phyloP scores from a whole-genome alignment of 2,888 invertebrate genomes.

The Eudasyphora cyanicolor region DNA sequence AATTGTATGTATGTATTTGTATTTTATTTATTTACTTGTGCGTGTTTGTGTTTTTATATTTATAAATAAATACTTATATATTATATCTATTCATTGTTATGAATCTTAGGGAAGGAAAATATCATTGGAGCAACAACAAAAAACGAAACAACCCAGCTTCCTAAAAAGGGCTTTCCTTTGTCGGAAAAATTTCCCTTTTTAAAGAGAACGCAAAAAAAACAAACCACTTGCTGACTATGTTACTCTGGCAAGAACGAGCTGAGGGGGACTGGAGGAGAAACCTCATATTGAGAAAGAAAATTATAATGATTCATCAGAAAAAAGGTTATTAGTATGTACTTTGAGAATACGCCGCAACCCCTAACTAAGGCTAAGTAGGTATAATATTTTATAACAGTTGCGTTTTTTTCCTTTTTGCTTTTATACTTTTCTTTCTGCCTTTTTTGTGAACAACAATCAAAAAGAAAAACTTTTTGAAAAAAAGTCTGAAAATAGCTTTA shows the following conservation, averaged over 20 bases:
- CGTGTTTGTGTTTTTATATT: neutral
- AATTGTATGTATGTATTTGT: conserved; percentile 22
- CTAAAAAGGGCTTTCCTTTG: neutral
- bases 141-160: conserved; percentile 13
- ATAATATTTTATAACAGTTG: conserved; percentile 12
- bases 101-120: neutral
- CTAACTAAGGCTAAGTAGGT: neutral
- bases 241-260: neutral
- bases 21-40: neutral
- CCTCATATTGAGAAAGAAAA: neutral
- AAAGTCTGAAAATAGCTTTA: neutral
- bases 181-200: conserved; percentile 36
- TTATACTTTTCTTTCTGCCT: neutral
- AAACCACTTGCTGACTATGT: neutral
- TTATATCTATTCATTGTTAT: neutral
- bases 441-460: conserved; percentile 2
- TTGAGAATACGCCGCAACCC: neutral
- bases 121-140: conserved; percentile 2
- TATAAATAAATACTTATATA: neutral
- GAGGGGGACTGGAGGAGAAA: no score
- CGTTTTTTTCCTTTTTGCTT: neutral
- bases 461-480: conserved; percentile 6
- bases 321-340: conserved; percentile 17
- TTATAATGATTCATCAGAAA: conserved; percentile 30
- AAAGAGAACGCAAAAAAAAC: neutral